Conservation (phyloP, 2,888 invertebrate genomes). For the Xestia rhomboidea region DNA sequence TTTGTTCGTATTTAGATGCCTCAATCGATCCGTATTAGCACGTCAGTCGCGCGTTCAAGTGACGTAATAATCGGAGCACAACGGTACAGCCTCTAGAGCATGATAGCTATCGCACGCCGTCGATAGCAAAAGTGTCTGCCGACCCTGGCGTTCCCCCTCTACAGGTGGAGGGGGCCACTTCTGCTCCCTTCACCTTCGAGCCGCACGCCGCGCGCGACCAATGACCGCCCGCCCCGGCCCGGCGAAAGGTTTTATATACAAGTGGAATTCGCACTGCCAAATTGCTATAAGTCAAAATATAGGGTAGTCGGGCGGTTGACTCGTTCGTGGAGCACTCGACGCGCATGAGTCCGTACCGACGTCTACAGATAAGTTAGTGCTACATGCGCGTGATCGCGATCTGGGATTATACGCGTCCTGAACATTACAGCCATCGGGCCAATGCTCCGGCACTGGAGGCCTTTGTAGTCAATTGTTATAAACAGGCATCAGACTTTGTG, state of each 20-base stretch:
- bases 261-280: constrained; percentile 91
- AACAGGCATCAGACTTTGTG: constrained; percentile 79
- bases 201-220: constrained; percentile 84
- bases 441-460: constrained; percentile 83
- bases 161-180: constrained; percentile 78
- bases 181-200: constrained; percentile 88
- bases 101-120: constrained; percentile 81
- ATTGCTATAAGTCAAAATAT: constrained; percentile 92
- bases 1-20: not conserved
- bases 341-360: constrained; percentile 70
- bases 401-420: constrained; percentile 76
- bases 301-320: constrained; percentile 91
- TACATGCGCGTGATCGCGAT: constrained; percentile 73
- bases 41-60: constrained; percentile 63
- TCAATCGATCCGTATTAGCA: constrained; percentile 30
- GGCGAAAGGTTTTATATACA: constrained; percentile 92
- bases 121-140: constrained; percentile 90
- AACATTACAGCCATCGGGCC: constrained; percentile 69
- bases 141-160: constrained; percentile 87
- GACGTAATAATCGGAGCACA: constrained; percentile 79
- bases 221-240: constrained; percentile 88
- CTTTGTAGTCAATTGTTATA: constrained; percentile 72
- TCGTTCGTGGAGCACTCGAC: constrained; percentile 80
- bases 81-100: constrained; percentile 78
- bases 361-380: constrained; percentile 57